phyloP scores from a whole-genome alignment of 2,113 vertebrate species.

The Peromyscus californicus region DNA sequence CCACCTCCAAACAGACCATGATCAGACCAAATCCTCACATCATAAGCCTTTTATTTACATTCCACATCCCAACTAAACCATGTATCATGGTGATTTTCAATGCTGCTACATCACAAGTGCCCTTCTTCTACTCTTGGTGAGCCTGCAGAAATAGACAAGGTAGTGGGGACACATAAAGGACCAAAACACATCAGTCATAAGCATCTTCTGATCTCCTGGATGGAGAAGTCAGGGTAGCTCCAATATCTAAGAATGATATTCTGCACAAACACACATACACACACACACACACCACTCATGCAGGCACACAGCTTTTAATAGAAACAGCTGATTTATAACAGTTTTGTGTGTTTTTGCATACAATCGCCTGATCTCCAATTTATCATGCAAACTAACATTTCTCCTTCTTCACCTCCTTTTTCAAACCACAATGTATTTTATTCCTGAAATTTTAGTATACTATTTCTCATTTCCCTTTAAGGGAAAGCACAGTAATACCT shows the following conservation, averaged over 20 bases:
- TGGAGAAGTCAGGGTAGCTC: not conserved
- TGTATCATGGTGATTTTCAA: not conserved
- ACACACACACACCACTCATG: not conserved
- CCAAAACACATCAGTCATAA: not conserved
- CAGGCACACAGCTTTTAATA: not conserved
- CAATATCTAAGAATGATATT: not conserved
- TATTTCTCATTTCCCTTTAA: not conserved
- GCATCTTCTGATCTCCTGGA: not conserved
- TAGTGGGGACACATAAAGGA: not conserved
- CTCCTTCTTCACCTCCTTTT: not conserved
- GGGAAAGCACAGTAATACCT: not conserved
- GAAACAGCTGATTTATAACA: not conserved
- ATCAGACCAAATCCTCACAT: not conserved
- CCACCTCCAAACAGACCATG: not conserved
- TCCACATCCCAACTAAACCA: not conserved
- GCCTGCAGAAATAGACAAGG: not conserved
- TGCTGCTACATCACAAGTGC: not conserved
- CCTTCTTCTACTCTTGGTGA: not conserved
- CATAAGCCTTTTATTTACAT: too few species aligned
- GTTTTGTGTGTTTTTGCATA: not conserved
- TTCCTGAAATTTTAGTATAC: not conserved
- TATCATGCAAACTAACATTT: not conserved
- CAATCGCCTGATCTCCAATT: not conserved
- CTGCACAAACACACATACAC: not conserved
- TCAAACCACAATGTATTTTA: not conserved